Base-by-base conservation (phyloP, 2,113 vertebrate species). In the Rutilus rutilus region DNA sequence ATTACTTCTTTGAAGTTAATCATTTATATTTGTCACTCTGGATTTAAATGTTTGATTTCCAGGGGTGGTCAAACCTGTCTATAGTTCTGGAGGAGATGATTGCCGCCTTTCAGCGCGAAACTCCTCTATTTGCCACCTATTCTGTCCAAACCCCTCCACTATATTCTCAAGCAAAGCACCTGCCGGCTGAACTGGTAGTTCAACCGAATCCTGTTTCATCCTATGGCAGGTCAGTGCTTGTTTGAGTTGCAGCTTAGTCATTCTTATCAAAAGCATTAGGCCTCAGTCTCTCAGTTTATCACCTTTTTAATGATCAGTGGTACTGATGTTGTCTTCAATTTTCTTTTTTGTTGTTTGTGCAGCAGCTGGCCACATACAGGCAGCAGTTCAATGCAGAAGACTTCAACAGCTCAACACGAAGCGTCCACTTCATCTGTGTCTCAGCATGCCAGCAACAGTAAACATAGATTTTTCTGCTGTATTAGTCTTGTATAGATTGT, bases 61-160 rank as follows among this genome's bases (percentile, higher is more conserved):
- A 95, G 95, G 93, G 92, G 2, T 84, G 87, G 86, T 94, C 93
- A 82, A 92, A 88, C 83, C 89, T 95, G 14, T 88, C 92, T 1
- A 86, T 90, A 45, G 91, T 95, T 0, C 19, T 95, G 86, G 91
- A 93, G 54, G 94, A 95, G 85, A 94, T 95, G 93, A 93, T 90
- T 45, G 82, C 11, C 39, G 93, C 90, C 6, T 95, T 95, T 89
- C 92, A 93, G 74, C 88, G 89, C 42, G 90, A 93, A 83, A 92
- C 90, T 3, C 95, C 95, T 19, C 92, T 95, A 52, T 95, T 93
- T 54, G 77, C 91, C 82, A 91, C 81, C 25, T 60, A 25, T 71
- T 81, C 86, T 9, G 27, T 5, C 4, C 85, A 23, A 60, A 62
- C 75, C 45, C 57, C 60, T 12, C 80, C 75, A 5, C 78, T 79